Evolutionary conservation across 2,888 invertebrate genomes (phyloP).

Genomic region (Ypsolopha sequella): DNA sequence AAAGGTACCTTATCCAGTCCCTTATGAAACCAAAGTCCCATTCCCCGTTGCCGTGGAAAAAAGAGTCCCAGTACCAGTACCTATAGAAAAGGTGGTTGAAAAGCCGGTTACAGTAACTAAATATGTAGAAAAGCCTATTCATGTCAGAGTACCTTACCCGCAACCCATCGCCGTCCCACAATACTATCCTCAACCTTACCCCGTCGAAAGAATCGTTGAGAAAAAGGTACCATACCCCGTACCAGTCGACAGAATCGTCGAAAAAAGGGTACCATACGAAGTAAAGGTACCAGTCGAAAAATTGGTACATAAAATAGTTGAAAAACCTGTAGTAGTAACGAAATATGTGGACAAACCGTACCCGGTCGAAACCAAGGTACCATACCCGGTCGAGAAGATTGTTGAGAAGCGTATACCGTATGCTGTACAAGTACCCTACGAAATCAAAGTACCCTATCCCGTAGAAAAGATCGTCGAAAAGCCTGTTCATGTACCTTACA

Average conservation of each 20-base stretch:
- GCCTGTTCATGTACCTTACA: slow-evolving; percentile 66
- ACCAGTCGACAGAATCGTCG: slow-evolving; percentile 52
- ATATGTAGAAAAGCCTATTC: slow-evolving; percentile 50
- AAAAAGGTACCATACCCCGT: slow-evolving; percentile 58
- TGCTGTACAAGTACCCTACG: slow-evolving; percentile 56
- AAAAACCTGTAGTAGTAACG: slow-evolving; percentile 67
- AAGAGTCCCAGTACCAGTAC: slow-evolving; percentile 45
- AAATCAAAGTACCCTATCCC: slow-evolving; percentile 64
- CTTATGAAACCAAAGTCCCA: slow-evolving; percentile 54
- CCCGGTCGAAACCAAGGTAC: slow-evolving; percentile 55
- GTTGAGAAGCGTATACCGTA: slow-evolving; percentile 60
- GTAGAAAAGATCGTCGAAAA: slow-evolving; percentile 60
- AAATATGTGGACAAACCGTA: slow-evolving; percentile 58
- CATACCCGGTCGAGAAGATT: slow-evolving; percentile 62
- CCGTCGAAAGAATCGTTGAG: slow-evolving; percentile 66
- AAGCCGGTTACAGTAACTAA: slow-evolving; percentile 66
- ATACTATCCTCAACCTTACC: slow-evolving; percentile 50
- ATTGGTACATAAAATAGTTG: slow-evolving; percentile 64
- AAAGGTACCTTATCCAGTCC: slow-evolving; percentile 52
- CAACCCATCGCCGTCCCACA: slow-evolving; percentile 46
- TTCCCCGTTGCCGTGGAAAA: slow-evolving; percentile 62
- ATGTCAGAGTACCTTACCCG: slow-evolving; percentile 49
- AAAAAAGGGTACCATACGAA: slow-evolving; percentile 38
- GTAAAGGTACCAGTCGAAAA: slow-evolving; percentile 63
- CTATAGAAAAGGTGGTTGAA: slow-evolving; percentile 65